Conservation (phyloP, 1,140 invertebrate species). For the Megalonaias nervosa region DNA sequence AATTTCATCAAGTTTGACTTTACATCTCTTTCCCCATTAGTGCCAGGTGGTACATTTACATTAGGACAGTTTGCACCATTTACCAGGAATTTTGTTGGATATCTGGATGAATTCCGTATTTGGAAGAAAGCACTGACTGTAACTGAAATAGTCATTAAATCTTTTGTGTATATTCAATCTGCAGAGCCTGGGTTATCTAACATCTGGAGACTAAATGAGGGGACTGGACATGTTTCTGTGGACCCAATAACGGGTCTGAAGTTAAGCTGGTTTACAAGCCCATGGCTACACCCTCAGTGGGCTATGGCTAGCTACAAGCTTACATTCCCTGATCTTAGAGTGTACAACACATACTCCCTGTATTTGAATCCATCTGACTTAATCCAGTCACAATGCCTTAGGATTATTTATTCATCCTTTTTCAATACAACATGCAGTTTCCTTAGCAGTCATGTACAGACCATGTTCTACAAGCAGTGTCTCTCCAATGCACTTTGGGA, state of each 20-base stretch:
- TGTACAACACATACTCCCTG: too few relatives aligned
- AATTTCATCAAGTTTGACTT: too few relatives aligned
- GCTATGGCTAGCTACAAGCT: conserved; percentile 27
- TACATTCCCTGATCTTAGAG: conserved; percentile 1
- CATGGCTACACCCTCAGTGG: conserved; percentile 37
- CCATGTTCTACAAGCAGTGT: too few relatives aligned
- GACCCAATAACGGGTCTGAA: conserved; percentile 18
- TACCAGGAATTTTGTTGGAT: conserved; percentile 23
- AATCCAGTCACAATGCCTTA: too few relatives aligned
- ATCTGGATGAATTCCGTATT: conserved; percentile 39
- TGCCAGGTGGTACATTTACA: conserved; percentile 41
- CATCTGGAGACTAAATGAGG: conserved; percentile 42
- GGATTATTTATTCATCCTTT: too few relatives aligned
- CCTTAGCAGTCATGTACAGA: too few relatives aligned
- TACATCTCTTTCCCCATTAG: conserved; percentile 5
- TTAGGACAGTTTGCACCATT: conserved; percentile 7
- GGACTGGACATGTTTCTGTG: conserved; percentile 16
- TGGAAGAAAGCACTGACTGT: conserved; percentile 35
- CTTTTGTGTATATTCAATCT: conserved; percentile 28
- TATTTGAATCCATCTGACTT: too few relatives aligned
- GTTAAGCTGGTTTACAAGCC: conserved; percentile 20
- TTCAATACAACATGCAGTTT: too few relatives aligned
- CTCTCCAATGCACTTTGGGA: too few relatives aligned
- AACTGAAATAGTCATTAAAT: conserved; percentile 26
- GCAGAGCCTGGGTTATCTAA: conserved; percentile 22